Conservation (phyloP, 2,888 invertebrate genomes). For the Ennomos erosarius region DNA sequence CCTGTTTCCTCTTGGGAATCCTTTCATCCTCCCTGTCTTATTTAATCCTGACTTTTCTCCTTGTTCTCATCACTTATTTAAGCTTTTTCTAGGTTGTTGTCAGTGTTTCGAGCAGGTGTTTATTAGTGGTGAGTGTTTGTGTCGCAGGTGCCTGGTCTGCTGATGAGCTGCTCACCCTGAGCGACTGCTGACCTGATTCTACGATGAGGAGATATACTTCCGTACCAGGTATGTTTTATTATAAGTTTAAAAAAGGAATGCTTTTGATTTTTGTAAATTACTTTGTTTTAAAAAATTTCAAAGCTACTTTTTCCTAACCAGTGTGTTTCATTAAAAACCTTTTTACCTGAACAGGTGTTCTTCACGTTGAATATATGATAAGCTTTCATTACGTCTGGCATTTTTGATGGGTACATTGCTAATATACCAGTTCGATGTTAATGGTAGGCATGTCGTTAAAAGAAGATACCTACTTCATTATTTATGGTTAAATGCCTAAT, state of each 20-base stretch:
- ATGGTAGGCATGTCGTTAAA: constrained; percentile 28
- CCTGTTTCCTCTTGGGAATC: constrained; percentile 34
- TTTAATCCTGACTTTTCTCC: constrained; percentile 27
- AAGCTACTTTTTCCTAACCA: not conserved
- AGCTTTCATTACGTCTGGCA: constrained; percentile 22
- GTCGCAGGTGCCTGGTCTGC: constrained; percentile 63
- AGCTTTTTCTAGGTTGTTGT: constrained; percentile 48
- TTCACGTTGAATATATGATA: constrained; percentile 16
- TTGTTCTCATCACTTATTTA: constrained; percentile 32
- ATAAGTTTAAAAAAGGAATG: not conserved
- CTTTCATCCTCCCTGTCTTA: constrained; percentile 20
- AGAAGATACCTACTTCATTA: not conserved
- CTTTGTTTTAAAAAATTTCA: not conserved
- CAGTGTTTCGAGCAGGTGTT: constrained; percentile 66
- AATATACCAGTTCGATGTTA: constrained; percentile 32
- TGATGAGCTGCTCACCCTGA: constrained; percentile 65
- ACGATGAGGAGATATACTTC: constrained; percentile 73
- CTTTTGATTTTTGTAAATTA: not conserved
- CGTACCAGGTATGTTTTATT: constrained; percentile 66
- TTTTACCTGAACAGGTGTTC: constrained; percentile 19
- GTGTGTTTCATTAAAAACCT: constrained; percentile 7
- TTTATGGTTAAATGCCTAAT: not conserved
- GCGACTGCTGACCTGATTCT: constrained; percentile 39
- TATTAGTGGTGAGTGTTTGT: constrained; percentile 69
- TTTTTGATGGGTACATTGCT: constrained; percentile 31